Evolutionary conservation across 2,113 vertebrate genomes (phyloP), one percentile per base, ranked within the genome.

Genomic region (Sialia sialis): DNA sequence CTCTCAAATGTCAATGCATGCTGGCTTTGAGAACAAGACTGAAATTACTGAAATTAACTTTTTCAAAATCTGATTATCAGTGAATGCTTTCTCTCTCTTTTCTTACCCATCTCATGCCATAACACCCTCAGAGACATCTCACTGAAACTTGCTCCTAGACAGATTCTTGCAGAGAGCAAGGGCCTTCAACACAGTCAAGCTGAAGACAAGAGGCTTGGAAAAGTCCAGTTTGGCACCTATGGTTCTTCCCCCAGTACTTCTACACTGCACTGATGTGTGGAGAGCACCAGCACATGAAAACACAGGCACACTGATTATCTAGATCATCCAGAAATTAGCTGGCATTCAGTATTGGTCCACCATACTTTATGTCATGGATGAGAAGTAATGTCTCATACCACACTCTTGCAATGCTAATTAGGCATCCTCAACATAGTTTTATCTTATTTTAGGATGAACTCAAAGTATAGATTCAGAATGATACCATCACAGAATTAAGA

Each of bases 181-280:
- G 16, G 32, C 17, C 48, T 56, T 56, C 7, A 36, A 34, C 21
- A 41, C 16, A n/a, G 43, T 25, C 26, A 56, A 91, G 58, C 66
- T 26, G n/a, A 87, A 82, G 56, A 59, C 8, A 76, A 79, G 70
- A 85, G 20, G 36, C 52, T 85, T 4, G 4, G 70, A 54, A 46
- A 76, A 94, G 46, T 14, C 32, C 36, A 66, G 25, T 55, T 38
- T 51, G 17, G 14, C 39, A 58, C 22, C 51, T 59, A 6, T 7
- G 7, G 30, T 3, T 3, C 51, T 86, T 67, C 17, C 11, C 5
- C 51, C 26, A 32, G 30, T 9, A 51, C n/a, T 76, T 63, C 38
- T 21, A 21, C 13, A 1, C 23, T 27, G n/a, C 30, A 21, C 9
- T 49, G 52, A 41, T 0, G 1, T 3, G 5, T 36, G 46, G 27